These are phyloP conservation scores for Ibycter americanus DNA, from an alignment of 2,797 vertebrate species.

Conservation along the genomic window DNA sequence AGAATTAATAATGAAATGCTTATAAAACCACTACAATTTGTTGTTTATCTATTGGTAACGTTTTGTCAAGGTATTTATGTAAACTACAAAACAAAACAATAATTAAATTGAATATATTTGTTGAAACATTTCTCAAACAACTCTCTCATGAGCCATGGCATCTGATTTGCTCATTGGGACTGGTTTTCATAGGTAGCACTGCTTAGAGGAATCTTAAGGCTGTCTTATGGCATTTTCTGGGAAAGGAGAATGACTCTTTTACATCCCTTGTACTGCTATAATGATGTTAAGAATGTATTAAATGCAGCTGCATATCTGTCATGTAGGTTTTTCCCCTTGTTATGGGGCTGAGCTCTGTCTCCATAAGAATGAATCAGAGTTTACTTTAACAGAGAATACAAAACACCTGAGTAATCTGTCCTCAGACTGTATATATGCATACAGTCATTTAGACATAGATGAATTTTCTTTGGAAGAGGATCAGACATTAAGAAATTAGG, in stretches of 20 bases:
- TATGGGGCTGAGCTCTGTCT: neutral
- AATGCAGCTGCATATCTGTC: neutral
- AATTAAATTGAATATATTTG: neutral
- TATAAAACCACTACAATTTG: neutral
- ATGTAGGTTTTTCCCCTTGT: neutral
- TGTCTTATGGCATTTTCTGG: neutral
- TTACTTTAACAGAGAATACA: neutral
- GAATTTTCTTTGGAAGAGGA: neutral
- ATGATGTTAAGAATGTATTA: neutral
- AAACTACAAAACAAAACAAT: neutral
- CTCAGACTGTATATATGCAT: neutral
- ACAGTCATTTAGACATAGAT: neutral
- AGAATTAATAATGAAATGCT: neutral
- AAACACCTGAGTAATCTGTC: neutral
- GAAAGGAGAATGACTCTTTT: neutral
- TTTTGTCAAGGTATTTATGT: neutral
- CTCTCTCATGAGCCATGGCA: neutral
- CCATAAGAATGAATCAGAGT: neutral
- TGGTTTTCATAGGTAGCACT: neutral
- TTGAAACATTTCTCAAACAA: neutral
- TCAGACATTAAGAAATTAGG: neutral
- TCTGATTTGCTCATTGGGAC: neutral
- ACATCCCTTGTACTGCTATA: neutral
- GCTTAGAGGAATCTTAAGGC: neutral
- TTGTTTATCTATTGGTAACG: neutral